phyloP scores from a whole-genome alignment of 2,113 vertebrate species.

The Microcebus murinus region DNA sequence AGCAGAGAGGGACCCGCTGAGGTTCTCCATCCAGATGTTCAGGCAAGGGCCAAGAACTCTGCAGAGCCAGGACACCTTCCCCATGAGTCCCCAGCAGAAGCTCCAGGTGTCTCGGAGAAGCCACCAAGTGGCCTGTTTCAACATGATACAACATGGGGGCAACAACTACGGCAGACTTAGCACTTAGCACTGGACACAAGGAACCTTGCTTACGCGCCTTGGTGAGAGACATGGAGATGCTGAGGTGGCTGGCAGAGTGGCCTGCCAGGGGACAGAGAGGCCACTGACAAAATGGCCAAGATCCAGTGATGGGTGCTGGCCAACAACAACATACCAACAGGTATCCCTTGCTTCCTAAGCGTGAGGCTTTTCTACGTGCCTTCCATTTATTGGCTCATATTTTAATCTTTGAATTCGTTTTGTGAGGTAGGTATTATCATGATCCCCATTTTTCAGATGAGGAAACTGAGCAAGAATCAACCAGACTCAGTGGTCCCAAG shows the following conservation, averaged over 20 bases:
- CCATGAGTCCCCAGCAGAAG: not conserved
- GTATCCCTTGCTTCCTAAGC: accelerated
- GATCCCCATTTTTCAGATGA: not conserved
- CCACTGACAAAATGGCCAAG: not conserved
- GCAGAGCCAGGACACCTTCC: not conserved
- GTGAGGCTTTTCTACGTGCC: not conserved
- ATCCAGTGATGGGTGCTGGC: not conserved
- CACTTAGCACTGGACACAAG: no score
- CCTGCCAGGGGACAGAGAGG: not conserved
- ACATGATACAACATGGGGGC: no score
- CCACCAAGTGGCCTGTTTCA: not conserved
- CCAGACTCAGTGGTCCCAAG: not conserved
- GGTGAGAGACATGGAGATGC: not conserved
- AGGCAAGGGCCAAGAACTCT: not conserved
- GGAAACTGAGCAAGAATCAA: not conserved
- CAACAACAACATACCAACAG: not conserved
- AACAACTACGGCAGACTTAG: not conserved
- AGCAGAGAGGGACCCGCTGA: not conserved
- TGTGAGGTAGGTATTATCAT: not conserved
- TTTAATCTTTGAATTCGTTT: not conserved
- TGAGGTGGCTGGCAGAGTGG: not conserved
- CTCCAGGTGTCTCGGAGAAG: not conserved
- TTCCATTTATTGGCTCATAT: not conserved
- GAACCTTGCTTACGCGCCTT: not conserved
- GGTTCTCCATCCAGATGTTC: not conserved